phyloP scores from a whole-genome alignment of 1,140 invertebrate genomes.

The Drosophila subobscura region DNA sequence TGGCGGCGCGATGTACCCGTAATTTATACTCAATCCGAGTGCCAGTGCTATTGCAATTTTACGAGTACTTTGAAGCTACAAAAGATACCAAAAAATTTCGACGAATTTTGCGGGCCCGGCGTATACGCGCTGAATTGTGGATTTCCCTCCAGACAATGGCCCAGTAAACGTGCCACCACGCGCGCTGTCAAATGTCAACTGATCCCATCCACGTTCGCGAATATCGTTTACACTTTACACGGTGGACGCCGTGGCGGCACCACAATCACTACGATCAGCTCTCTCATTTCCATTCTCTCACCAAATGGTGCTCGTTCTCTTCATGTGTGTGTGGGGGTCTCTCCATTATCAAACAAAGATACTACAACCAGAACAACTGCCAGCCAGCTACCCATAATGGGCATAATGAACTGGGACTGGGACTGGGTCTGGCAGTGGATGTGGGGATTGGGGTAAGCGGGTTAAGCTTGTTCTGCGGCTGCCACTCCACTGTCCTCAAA shows the following conservation, averaged over 20 bases:
- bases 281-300: slow-evolving; percentile 11
- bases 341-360: slow-evolving; percentile 51
- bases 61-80: not conserved
- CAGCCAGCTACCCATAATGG: slow-evolving; percentile 21
- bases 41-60: slow-evolving; percentile 17
- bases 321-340: slow-evolving; percentile 24
- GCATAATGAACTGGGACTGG: slow-evolving; percentile 28
- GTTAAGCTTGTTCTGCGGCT: slow-evolving; percentile 38
- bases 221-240: slow-evolving; percentile 73
- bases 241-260: slow-evolving; percentile 30
- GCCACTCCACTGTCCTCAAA: slow-evolving; percentile 6
- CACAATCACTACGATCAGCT: slow-evolving; percentile 22
- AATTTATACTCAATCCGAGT: slow-evolving; percentile 28
- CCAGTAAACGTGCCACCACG: slow-evolving; percentile 70
- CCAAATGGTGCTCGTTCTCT: not conserved
- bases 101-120: slow-evolving; percentile 1
- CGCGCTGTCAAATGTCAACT: slow-evolving; percentile 83
- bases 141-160: slow-evolving; percentile 20
- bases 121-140: slow-evolving; percentile 17
- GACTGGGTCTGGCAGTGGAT: not conserved
- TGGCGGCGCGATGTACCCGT: slow-evolving; percentile 38
- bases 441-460: slow-evolving; percentile 12
- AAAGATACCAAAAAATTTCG: slow-evolving; percentile 14
- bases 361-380: slow-evolving; percentile 42
- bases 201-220: slow-evolving; percentile 71